Percentiles rank a stretch among this genome's conserved stretches.
These are phyloP conservation scores for Nicator chloris DNA, from an alignment of 2,113 vertebrate species.

Conservation along the genomic window DNA sequence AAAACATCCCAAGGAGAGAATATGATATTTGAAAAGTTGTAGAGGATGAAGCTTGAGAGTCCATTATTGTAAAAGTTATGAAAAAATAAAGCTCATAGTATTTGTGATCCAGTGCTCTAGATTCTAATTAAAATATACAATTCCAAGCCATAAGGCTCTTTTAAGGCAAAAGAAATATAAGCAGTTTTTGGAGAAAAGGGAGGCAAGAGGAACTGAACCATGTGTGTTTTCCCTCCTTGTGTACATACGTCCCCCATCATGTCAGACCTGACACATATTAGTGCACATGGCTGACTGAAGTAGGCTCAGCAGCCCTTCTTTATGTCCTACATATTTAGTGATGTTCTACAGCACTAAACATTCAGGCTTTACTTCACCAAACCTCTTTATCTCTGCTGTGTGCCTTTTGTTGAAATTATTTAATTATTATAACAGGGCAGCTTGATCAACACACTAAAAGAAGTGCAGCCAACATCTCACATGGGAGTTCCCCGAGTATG, in stretches of 20 bases:
- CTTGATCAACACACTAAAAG: slow-evolving; percentile 78
- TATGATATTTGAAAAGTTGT: not conserved
- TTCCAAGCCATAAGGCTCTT: not conserved
- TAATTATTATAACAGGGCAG: slow-evolving; percentile 72
- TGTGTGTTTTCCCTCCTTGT: not conserved
- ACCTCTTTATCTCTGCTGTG: not conserved
- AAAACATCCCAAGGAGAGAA: not conserved
- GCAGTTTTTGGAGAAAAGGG: not conserved
- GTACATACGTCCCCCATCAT: rapidly evolving
- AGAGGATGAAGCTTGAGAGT: not conserved
- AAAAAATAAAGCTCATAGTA: not conserved
- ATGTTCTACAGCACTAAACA: not conserved
- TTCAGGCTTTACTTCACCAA: not conserved
- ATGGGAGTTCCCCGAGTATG: slow-evolving; percentile 89
- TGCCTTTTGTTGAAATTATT: not conserved
- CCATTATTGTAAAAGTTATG: not conserved
- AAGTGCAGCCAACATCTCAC: slow-evolving; percentile 82
- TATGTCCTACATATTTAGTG: not conserved
- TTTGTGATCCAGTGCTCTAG: not conserved
- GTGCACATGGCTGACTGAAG: not conserved
- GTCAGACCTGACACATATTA: not conserved
- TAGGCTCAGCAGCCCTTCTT: not conserved
- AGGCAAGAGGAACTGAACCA: not conserved
- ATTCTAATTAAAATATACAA: not conserved
- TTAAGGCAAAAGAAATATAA: not conserved